Conservation (phyloP, 2,888 invertebrate species). For the Apodemia mormo region DNA sequence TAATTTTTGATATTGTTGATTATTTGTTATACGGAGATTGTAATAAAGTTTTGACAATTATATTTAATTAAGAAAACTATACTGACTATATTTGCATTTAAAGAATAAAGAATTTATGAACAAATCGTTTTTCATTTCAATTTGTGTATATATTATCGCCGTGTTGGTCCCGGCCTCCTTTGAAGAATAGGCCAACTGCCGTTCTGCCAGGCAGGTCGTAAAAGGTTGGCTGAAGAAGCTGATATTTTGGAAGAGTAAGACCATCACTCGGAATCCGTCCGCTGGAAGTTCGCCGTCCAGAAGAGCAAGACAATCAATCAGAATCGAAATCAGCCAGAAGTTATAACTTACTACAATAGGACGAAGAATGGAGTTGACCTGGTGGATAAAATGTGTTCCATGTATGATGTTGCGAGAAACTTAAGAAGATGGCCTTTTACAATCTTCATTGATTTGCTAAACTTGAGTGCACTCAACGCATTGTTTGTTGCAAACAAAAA, state of each 20-base stretch:
- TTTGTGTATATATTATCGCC: neutral
- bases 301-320: no score
- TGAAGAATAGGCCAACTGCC: no score
- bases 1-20: neutral
- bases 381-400: conserved; percentile 38
- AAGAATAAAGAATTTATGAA: neutral
- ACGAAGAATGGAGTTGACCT: conserved; percentile 40
- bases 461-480: conserved; percentile 35
- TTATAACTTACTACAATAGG: conserved; percentile 38
- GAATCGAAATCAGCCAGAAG: conserved; percentile 33
- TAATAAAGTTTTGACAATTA: neutral
- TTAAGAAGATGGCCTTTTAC: conserved; percentile 36
- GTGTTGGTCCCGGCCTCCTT: no score
- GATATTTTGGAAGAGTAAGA: neutral
- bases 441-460: conserved; percentile 32
- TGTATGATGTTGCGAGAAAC: conserved; percentile 35
- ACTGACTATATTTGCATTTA: neutral
- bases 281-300: no score
- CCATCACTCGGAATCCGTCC: neutral
- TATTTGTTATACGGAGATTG: neutral
- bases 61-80: neutral
- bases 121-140: neutral
- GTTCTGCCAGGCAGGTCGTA: no score
- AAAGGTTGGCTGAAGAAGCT: no score
- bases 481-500: conserved; percentile 13